Percentiles rank a stretch among this genome's conserved stretches.
Conservation (phyloP, 1,140 invertebrate genomes). For the Mizuhopecten yessoensis region DNA sequence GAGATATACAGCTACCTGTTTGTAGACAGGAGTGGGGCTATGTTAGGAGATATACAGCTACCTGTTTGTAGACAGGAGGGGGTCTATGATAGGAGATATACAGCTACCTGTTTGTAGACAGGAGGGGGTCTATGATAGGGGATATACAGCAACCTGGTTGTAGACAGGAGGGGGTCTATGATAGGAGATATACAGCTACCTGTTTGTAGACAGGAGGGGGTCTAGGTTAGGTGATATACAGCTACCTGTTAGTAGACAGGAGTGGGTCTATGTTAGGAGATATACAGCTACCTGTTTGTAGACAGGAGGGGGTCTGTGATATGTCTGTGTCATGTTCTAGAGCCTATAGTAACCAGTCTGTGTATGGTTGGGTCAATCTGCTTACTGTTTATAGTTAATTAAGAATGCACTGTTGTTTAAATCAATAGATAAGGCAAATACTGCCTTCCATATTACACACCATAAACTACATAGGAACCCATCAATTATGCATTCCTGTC, state of each 20-base stretch:
- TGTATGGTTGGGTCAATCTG: neutral
- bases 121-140: too few species aligned
- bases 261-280: neutral
- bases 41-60: too few species aligned
- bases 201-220: too few species aligned
- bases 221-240: neutral
- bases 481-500: neutral
- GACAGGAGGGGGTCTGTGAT: too few species aligned
- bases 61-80: too few species aligned
- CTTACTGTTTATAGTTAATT: neutral
- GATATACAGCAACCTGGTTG: too few species aligned
- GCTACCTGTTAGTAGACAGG: neutral
- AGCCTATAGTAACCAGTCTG: neutral
- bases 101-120: too few species aligned
- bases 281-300: too few species aligned
- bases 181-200: too few species aligned
- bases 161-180: too few species aligned
- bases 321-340: neutral
- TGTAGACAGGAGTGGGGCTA: neutral
- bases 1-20: too few species aligned
- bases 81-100: too few species aligned
- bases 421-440: constrained; percentile 14
- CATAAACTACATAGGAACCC: neutral
- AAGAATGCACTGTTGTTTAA: neutral
- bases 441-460: neutral